Evolutionary conservation across 2,113 vertebrate genomes (phyloP).

Genomic region (Sylvilagus bachmani): DNA sequence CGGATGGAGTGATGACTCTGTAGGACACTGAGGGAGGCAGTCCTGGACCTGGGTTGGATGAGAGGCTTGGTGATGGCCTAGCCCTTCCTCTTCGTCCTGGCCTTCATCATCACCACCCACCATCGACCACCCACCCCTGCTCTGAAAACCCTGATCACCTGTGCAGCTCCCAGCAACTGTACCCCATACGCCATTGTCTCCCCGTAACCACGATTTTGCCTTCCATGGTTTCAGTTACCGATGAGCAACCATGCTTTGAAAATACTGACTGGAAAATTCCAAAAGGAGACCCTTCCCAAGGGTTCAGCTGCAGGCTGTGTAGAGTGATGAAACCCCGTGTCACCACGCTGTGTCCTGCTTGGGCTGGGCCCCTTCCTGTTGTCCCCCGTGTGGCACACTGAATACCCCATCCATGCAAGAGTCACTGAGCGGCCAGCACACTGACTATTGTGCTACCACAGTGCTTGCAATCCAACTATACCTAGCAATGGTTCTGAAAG

Average conservation of each 20-base stretch:
- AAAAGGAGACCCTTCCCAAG: background rate
- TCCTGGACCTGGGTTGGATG: background rate
- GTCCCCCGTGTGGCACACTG: too few relatives aligned
- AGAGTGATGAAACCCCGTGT: background rate
- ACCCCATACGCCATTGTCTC: background rate
- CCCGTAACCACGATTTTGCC: background rate
- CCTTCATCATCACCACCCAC: background rate
- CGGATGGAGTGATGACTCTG: background rate
- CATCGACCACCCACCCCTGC: background rate
- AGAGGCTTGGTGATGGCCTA: background rate
- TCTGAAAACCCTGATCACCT: background rate
- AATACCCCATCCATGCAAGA: background rate
- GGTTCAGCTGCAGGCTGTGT: background rate
- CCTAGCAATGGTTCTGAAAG: background rate
- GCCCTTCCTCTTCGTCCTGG: background rate
- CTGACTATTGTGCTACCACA: too few relatives aligned
- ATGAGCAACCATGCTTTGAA: background rate
- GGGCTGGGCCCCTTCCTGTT: too few relatives aligned
- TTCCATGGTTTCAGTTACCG: background rate
- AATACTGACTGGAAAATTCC: background rate
- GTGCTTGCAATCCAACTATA: background rate
- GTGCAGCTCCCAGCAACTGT: background rate
- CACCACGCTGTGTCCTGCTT: background rate
- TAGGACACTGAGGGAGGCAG: background rate
- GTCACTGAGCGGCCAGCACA: background rate